Percentiles rank a stretch among this genome's conserved stretches.
Evolutionary conservation across 35 echinoderm and acorn worm genomes (phyloP).

Genomic region (Apostichopus japonicus): DNA sequence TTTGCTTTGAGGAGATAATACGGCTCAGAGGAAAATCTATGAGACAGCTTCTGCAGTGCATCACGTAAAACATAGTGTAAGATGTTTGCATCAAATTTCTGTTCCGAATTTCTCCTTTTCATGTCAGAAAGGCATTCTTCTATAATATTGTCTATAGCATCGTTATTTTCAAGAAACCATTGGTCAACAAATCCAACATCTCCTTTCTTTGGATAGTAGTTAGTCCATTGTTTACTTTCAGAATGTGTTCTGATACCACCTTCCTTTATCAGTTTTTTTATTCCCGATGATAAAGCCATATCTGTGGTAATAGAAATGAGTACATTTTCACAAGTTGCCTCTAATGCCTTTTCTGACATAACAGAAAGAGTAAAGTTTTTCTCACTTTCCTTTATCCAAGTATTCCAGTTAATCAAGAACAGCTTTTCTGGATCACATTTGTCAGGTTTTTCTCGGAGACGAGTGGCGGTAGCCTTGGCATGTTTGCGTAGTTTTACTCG

Average conservation of each 20-base stretch:
- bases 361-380: neutral
- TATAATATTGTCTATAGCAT: neutral
- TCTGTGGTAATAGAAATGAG: neutral
- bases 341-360: neutral
- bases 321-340: slow-evolving; percentile 9
- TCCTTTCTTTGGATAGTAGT: slow-evolving; percentile 3
- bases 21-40: neutral
- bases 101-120: neutral
- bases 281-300: slow-evolving; percentile 2
- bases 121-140: neutral
- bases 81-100: neutral
- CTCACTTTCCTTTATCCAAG: neutral
- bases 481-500: neutral
- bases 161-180: neutral
- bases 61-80: neutral
- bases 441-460: neutral
- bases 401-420: neutral
- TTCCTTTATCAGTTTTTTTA: neutral
- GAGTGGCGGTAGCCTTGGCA: neutral
- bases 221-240: neutral
- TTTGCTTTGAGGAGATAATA: neutral
- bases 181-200: neutral
- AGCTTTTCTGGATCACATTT: neutral
- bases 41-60: neutral
- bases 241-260: neutral